Base-by-base conservation (phyloP, 2,888 invertebrate genomes). In the Scrobipalpa atriplicella region DNA sequence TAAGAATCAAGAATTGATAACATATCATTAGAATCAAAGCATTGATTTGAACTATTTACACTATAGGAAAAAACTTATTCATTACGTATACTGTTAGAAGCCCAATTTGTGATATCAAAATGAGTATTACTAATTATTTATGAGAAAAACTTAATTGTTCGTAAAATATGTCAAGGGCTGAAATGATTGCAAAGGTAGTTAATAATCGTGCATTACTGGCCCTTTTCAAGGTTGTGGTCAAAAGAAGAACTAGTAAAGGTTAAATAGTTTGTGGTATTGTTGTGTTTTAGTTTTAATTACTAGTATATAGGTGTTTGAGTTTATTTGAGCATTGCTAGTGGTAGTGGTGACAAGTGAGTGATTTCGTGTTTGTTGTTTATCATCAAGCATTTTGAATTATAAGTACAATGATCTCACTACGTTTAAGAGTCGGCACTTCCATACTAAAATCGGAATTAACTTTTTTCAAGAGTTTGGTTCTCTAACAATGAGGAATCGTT, bases 211-310 rank as follows among this genome's bases (percentile, higher is more conserved):
- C 11, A 54, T 10, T 21, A 13, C 13, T 58, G n/a, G 38, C 58
- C 38, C 36, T n/a, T 58, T 38, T 58, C 38, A 58, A 58, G 58
- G 58, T 58, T 58, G 58, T 16, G 58, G 58, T 38, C 58, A 58
- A 13, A 11, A 58, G 18, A n/a, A 56, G 29, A 56, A 56, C 19
- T 56, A 13, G 21, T 29, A 56, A 16, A 56, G 19, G n/a, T 56
- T n/a, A 7, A 29, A 56, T 29, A 29, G 36, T 21, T 56, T 56
- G 5, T 56, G 6, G 8, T 10, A 21, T 29, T 56, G 19, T 56
- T 51, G 2, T n/a, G n/a, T 11, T 1, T 39, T 11, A 6, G 8
- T 39, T 39, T 39, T 8, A 5, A 39, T 1, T 39, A 5, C 2
- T 1, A 39, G 39, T 11, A 6, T 39, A 39, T 10, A 39, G 10